Evolutionary conservation across 2,888 invertebrate genomes (phyloP).

Genomic region (Pachydiplax longipennis): DNA sequence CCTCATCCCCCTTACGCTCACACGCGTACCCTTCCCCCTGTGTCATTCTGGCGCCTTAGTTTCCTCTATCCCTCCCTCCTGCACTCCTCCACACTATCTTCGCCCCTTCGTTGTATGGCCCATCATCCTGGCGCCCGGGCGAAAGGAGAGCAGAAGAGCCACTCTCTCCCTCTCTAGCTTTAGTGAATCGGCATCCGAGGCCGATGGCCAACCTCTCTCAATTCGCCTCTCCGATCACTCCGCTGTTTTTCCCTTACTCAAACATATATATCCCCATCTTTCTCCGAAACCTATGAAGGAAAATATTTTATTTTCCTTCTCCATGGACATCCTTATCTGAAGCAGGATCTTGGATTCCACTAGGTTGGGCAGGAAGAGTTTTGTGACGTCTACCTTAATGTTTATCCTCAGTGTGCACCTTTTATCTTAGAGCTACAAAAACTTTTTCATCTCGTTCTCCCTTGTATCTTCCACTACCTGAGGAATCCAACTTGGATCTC

Average conservation of each 20-base stretch:
- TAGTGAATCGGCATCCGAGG: background rate
- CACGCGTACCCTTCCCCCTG: background rate
- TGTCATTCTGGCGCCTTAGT: background rate
- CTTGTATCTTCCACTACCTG: background rate
- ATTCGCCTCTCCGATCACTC: background rate
- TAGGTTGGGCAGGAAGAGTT: background rate
- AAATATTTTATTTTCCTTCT: background rate
- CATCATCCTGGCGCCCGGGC: background rate
- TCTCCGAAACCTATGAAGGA: background rate
- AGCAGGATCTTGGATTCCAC: background rate
- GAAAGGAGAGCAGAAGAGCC: background rate
- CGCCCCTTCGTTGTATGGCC: background rate
- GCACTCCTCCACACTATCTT: background rate
- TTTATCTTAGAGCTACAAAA: no score
- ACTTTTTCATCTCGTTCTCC: background rate
- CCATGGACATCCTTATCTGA: background rate
- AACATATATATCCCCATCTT: background rate
- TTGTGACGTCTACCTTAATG: background rate
- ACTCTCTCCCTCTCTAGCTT: background rate
- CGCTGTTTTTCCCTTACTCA: background rate
- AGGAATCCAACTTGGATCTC: background rate
- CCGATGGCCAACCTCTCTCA: background rate
- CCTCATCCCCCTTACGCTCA: background rate
- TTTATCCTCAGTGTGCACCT: no score
- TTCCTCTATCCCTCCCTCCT: background rate